These are phyloP conservation scores for Plestiodon gilberti DNA, from an alignment of 2,113 vertebrate species.

Conservation along the genomic window DNA sequence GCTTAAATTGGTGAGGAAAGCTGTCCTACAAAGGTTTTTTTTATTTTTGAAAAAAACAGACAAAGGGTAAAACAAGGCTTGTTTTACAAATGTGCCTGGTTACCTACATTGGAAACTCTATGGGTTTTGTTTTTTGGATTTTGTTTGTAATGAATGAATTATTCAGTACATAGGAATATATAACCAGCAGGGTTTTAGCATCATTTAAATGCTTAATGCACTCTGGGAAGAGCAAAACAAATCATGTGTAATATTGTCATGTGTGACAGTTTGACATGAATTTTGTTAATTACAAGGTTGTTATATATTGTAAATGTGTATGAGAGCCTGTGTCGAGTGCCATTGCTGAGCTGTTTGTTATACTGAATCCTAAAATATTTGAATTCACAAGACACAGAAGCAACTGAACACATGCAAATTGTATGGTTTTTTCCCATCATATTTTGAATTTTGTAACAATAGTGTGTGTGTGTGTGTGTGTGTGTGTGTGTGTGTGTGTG, in stretches of 20 bases:
- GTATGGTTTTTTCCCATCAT: neutral
- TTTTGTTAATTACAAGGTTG: slow-evolving; percentile 17
- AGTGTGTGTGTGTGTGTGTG: neutral
- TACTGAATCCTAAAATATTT: neutral
- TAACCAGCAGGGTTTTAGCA: neutral
- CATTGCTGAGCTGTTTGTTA: neutral
- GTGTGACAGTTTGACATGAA: slow-evolving; percentile 1
- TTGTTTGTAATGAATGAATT: slow-evolving; percentile 16
- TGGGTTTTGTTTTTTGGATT: neutral
- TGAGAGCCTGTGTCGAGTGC: neutral
- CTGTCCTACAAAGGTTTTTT: neutral
- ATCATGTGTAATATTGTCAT: neutral
- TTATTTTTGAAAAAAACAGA: neutral
- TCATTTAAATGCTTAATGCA: neutral
- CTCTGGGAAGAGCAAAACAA: neutral
- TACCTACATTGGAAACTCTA: neutral
- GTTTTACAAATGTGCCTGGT: slow-evolving; percentile 17
- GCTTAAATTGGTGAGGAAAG: neutral
- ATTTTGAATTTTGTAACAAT: neutral
- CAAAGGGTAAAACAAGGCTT: neutral
- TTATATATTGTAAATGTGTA: neutral
- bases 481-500: neutral
- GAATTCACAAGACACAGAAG: neutral
- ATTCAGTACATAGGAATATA: neutral
- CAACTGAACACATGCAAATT: neutral